phyloP scores from a whole-genome alignment of 2,797 vertebrate species.

The Lophius americanus region DNA sequence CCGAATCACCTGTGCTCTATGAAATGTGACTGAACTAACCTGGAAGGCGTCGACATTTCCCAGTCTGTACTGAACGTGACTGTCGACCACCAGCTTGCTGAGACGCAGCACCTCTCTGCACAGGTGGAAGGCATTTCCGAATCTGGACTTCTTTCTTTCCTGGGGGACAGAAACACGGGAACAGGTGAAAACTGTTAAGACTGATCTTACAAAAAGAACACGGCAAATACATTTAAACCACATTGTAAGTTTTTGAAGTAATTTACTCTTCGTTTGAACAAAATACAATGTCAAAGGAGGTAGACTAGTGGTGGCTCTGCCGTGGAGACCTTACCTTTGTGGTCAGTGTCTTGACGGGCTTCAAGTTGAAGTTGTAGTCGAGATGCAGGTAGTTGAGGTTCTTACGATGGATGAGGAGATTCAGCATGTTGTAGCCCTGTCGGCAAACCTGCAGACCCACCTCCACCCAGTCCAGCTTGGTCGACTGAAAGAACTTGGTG shows the following conservation, averaged over 20 bases:
- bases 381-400: slow-evolving; percentile 98
- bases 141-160: slow-evolving; percentile 98
- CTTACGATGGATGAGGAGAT: slow-evolving; percentile 98
- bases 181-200: background rate
- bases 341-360: slow-evolving; percentile 98
- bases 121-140: slow-evolving; percentile 97
- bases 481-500: slow-evolving; percentile 99
- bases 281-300: background rate
- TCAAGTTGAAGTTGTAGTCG: slow-evolving; percentile 99
- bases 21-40: slow-evolving; percentile 71
- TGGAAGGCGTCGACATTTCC: slow-evolving; percentile 99
- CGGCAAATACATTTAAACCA: background rate
- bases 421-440: slow-evolving; percentile 99
- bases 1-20: background rate
- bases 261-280: background rate
- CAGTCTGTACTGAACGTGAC: slow-evolving; percentile 97
- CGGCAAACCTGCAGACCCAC: slow-evolving; percentile 97
- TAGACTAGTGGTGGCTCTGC: background rate
- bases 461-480: slow-evolving; percentile 99
- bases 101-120: slow-evolving; percentile 96
- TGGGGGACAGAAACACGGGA: slow-evolving; percentile 56
- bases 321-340: slow-evolving; percentile 87
- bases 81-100: slow-evolving; percentile 98
- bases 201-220: background rate
- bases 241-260: background rate